phyloP scores from a whole-genome alignment of 2,113 vertebrate genomes.

The Athene noctua region DNA sequence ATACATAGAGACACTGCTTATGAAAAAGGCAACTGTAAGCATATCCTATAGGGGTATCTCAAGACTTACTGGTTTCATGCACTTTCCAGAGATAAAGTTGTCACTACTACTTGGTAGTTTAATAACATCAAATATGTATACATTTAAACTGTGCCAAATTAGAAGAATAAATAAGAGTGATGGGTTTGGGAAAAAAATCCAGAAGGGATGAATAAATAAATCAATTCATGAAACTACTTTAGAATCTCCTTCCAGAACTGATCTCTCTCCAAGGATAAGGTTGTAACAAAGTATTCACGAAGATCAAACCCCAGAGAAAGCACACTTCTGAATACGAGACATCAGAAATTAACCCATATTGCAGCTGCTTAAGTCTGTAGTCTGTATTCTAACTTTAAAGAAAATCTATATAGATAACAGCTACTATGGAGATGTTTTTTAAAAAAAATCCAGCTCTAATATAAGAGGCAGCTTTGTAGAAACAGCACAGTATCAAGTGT shows the following conservation, averaged over 20 bases:
- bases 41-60: background rate
- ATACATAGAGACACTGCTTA: fast-evolving
- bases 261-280: background rate
- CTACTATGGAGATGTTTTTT: background rate
- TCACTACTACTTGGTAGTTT: background rate
- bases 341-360: background rate
- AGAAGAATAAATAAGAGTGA: background rate
- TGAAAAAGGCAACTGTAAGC: background rate
- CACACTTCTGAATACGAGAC: background rate
- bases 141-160: background rate
- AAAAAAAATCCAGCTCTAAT: background rate
- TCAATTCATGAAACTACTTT: background rate
- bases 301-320: background rate
- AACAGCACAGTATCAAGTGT: background rate
- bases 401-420: background rate
- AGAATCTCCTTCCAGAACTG: background rate
- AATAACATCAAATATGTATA: background rate
- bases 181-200: background rate
- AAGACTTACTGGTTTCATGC: background rate
- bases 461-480: background rate
- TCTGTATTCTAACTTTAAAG: background rate
- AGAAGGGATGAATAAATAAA: background rate
- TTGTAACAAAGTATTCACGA: background rate
- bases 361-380: background rate
- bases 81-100: background rate